Evolutionary conservation across 1,140 invertebrate genomes (phyloP).

Genomic region (Drosophila burlai): DNA sequence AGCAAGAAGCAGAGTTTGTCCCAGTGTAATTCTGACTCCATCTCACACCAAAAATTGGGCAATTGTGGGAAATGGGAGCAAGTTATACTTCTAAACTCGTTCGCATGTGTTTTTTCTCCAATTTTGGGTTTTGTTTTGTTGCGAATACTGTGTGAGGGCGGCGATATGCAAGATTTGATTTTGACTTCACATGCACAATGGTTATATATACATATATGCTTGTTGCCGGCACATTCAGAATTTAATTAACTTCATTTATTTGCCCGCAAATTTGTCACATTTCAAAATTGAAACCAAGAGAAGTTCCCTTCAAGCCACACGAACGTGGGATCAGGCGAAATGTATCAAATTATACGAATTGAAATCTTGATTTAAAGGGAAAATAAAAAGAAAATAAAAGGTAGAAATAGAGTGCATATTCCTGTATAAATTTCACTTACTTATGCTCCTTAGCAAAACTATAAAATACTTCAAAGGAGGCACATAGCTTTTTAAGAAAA

Average conservation of each 20-base stretch:
- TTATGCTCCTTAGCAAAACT: neutral
- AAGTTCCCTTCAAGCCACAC: constrained; percentile 7
- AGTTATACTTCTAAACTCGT: constrained; percentile 59
- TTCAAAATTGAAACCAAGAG: constrained; percentile 17
- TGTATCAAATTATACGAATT: neutral
- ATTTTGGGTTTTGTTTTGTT: constrained; percentile 18
- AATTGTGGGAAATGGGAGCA: constrained; percentile 54
- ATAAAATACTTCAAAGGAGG: constrained; percentile 9
- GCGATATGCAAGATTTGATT: constrained; percentile 80
- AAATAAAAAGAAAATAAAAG: neutral
- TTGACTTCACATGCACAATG: constrained; percentile 38
- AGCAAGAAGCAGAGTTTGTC: neutral
- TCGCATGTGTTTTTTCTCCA: constrained; percentile 26
- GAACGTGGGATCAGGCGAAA: neutral
- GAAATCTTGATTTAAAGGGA: constrained; percentile 3
- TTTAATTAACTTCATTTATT: constrained; percentile 72
- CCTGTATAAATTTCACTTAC: neutral
- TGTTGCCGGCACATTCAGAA: constrained; percentile 37
- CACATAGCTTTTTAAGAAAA: neutral
- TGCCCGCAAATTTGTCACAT: constrained; percentile 57
- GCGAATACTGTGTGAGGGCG: constrained; percentile 50
- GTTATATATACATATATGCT: neutral
- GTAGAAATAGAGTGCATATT: neutral
- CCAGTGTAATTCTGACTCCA: neutral
- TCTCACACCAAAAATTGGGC: constrained; percentile 8